Percentiles rank a stretch among this genome's conserved stretches.
These are phyloP conservation scores for Adineta ricciae DNA, from an alignment of 2,888 invertebrate species.

Conservation along the genomic window DNA sequence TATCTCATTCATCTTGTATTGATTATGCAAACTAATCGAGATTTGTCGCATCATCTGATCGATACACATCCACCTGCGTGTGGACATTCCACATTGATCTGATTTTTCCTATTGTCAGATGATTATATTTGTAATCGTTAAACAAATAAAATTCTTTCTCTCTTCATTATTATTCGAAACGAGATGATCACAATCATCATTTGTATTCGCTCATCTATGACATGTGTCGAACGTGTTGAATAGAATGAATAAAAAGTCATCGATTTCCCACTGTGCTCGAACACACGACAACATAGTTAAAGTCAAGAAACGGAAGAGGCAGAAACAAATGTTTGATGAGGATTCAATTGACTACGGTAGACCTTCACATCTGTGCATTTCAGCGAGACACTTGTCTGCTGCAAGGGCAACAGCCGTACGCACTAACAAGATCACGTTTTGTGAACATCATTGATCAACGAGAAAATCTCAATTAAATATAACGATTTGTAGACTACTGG, in stretches of 20 bases:
- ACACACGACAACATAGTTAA: neutral
- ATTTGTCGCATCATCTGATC: neutral
- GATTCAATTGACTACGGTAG: neutral
- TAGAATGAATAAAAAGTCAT: neutral
- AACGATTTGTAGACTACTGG: too few species aligned
- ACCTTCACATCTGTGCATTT: conserved; percentile 1
- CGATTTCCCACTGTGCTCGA: conserved; percentile 1
- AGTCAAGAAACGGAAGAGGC: neutral
- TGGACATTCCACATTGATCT: conserved; percentile 7
- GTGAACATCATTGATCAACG: neutral
- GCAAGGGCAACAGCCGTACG: neutral
- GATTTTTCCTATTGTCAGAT: neutral
- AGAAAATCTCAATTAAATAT: neutral
- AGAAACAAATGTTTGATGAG: conserved; percentile 15
- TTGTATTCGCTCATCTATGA: neutral
- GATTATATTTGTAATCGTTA: neutral
- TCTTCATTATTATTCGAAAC: conserved; percentile 9
- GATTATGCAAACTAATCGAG: conserved; percentile 6
- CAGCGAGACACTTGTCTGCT: neutral
- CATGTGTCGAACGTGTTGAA: neutral
- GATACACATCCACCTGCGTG: too few species aligned
- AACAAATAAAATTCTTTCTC: neutral
- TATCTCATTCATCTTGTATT: neutral
- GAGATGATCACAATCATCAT: neutral
- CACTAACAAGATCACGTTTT: neutral